phyloP scores from a whole-genome alignment of 1,140 invertebrate genomes.

The Dreissena polymorpha region DNA sequence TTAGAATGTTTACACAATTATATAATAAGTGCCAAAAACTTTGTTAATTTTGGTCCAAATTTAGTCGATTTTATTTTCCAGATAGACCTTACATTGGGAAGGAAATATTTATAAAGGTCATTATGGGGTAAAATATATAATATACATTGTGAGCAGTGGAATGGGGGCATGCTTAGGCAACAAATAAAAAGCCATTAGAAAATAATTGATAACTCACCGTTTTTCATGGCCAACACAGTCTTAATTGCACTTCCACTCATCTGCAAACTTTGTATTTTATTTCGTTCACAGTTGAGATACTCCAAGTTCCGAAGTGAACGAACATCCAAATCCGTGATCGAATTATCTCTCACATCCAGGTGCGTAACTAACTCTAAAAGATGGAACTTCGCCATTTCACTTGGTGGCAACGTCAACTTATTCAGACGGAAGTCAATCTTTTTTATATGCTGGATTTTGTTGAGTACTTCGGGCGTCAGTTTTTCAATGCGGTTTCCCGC shows the following conservation, averaged over 20 bases:
- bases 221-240: slow-evolving; percentile 73
- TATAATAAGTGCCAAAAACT: too few species aligned
- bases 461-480: slow-evolving; percentile 71
- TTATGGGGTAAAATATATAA: too few species aligned
- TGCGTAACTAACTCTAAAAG: slow-evolving; percentile 76
- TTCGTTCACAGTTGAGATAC: slow-evolving; percentile 78
- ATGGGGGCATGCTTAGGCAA: too few species aligned
- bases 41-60: too few species aligned
- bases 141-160: too few species aligned
- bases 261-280: slow-evolving; percentile 72
- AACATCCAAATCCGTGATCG: slow-evolving; percentile 76
- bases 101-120: too few species aligned
- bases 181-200: too few species aligned
- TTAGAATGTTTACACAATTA: too few species aligned
- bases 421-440: slow-evolving; percentile 79
- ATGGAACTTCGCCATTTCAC: slow-evolving; percentile 76
- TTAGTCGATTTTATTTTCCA: too few species aligned
- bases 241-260: slow-evolving; percentile 76
- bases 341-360: slow-evolving; percentile 77
- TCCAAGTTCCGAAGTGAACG: slow-evolving; percentile 75
- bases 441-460: slow-evolving; percentile 75
- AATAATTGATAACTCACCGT: slow-evolving; percentile 74
- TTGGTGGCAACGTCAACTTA: slow-evolving; percentile 73
- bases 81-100: too few species aligned
- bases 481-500: slow-evolving; percentile 77